These are phyloP conservation scores for Coremacera marginata DNA, from an alignment of 2,888 invertebrate genomes.

Conservation along the genomic window DNA sequence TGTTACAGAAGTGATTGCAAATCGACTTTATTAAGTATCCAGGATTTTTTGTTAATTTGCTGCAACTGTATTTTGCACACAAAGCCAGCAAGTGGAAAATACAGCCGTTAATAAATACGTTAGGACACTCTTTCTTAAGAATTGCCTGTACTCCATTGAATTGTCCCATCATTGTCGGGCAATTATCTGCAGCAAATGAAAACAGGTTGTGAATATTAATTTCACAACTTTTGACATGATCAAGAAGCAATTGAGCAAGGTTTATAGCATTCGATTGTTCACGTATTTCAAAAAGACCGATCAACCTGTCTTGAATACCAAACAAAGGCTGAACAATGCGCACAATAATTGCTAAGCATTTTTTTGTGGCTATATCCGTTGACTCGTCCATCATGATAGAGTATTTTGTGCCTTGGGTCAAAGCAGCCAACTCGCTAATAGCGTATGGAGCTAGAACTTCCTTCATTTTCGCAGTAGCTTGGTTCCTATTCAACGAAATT, in stretches of 20 bases:
- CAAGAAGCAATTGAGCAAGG: too few species aligned
- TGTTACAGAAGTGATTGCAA: neutral
- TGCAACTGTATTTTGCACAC: neutral
- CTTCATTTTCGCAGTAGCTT: neutral
- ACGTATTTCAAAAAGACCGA: neutral
- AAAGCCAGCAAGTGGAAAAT: too few species aligned
- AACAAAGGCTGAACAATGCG: neutral
- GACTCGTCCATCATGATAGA: neutral
- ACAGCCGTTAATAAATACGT: too few species aligned
- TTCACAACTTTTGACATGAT: too few species aligned
- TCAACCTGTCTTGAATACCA: neutral
- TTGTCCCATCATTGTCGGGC: neutral
- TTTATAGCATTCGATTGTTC: neutral
- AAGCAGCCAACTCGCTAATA: neutral
- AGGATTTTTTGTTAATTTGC: neutral
- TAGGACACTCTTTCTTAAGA: too few species aligned
- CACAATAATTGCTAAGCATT: neutral
- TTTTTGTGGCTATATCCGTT: neutral
- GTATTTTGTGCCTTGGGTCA: neutral
- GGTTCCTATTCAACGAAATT: neutral
- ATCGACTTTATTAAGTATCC: neutral
- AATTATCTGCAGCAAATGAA: neutral
- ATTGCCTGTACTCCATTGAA: neutral
- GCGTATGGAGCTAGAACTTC: neutral
- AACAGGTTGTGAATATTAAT: neutral